phyloP scores from a whole-genome alignment of 1,140 invertebrate species.

The Galleria mellonella region DNA sequence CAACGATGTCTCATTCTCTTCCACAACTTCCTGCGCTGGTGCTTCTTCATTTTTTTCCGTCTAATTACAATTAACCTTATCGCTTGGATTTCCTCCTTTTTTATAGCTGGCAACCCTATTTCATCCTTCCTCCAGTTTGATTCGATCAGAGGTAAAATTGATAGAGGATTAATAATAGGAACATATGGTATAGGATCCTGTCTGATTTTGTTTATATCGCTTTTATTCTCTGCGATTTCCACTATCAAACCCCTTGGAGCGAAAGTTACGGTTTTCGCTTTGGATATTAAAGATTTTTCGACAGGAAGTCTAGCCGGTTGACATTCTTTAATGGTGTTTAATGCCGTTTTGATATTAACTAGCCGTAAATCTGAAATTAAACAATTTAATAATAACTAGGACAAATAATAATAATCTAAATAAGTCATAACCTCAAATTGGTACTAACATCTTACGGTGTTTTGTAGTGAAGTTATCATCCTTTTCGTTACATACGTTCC shows the following conservation, averaged over 20 bases:
- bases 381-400: not conserved
- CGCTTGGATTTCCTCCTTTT: slow-evolving; percentile 78
- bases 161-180: slow-evolving; percentile 56
- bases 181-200: slow-evolving; percentile 50
- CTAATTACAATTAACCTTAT: slow-evolving; percentile 85
- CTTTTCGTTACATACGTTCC: slow-evolving; percentile 2
- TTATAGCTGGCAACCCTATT: slow-evolving; percentile 46
- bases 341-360: slow-evolving; percentile 42
- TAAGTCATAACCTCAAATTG: slow-evolving; percentile 35
- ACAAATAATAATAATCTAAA: not conserved
- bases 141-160: slow-evolving; percentile 59
- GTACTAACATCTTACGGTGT: slow-evolving; percentile 50
- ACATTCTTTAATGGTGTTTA: slow-evolving; percentile 49
- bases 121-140: slow-evolving; percentile 54
- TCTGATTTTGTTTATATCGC: slow-evolving; percentile 26
- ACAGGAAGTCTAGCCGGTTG: slow-evolving; percentile 12
- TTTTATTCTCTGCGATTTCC: slow-evolving; percentile 38
- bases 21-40: slow-evolving; percentile 86
- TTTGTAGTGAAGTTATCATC: slow-evolving; percentile 47
- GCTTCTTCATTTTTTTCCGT: slow-evolving; percentile 89
- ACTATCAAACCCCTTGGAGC: slow-evolving; percentile 38
- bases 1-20: slow-evolving; percentile 85
- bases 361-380: slow-evolving; percentile 52
- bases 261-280: slow-evolving; percentile 32
- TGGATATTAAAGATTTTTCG: slow-evolving; percentile 19